Percentiles rank a stretch among this genome's conserved stretches.
phyloP scores from a whole-genome alignment of 1,140 invertebrate genomes.

The Thaumatotibia leucotreta region DNA sequence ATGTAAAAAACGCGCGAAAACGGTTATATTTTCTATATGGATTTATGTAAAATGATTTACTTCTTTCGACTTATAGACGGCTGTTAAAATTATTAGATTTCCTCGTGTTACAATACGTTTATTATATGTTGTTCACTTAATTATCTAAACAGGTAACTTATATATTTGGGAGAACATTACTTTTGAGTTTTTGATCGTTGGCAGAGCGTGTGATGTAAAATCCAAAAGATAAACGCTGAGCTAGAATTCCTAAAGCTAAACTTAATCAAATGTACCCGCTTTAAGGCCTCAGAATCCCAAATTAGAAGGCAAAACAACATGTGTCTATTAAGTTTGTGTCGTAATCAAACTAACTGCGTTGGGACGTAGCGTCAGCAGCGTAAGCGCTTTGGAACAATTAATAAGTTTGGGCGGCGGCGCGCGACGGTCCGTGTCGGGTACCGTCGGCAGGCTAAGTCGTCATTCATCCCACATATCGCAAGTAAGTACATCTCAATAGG shows the following conservation, averaged over 20 bases:
- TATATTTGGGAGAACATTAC: not conserved
- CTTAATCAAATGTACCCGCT: not conserved
- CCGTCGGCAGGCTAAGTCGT: constrained; percentile 14
- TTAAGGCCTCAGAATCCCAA: not conserved
- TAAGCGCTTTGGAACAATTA: constrained; percentile 41
- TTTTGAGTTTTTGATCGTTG: too few relatives aligned
- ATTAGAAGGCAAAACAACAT: constrained; percentile 7
- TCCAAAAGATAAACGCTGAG: too few relatives aligned
- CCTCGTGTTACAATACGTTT: too few relatives aligned
- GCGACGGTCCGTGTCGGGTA: constrained; percentile 33
- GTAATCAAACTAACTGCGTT: constrained; percentile 4
- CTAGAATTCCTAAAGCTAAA: not conserved
- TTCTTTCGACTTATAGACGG: too few relatives aligned
- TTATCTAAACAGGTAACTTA: too few relatives aligned
- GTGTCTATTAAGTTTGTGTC: constrained; percentile 3
- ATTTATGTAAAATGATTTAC: too few relatives aligned
- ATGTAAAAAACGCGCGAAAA: too few relatives aligned
- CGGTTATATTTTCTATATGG: too few relatives aligned
- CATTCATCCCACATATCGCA: not conserved
- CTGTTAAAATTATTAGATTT: too few relatives aligned
- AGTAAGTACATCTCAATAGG: not conserved
- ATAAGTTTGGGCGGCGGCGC: constrained; percentile 50
- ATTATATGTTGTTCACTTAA: too few relatives aligned
- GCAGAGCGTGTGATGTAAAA: too few relatives aligned
- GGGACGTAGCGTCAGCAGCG: not conserved